phyloP scores from a whole-genome alignment of 2,797 vertebrate species.

The Etheostoma perlongum region DNA sequence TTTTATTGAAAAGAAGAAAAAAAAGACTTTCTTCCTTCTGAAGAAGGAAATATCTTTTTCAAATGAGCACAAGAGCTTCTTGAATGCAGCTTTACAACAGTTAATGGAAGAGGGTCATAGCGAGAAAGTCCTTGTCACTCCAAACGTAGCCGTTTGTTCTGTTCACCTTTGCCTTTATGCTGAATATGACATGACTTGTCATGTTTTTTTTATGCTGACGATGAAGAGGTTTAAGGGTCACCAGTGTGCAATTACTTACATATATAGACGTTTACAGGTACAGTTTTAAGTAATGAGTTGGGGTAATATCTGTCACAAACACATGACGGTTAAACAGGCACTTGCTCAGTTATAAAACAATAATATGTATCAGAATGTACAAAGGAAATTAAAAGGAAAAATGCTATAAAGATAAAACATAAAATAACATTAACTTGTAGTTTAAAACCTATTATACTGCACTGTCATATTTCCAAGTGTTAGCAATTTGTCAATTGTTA shows the following conservation, averaged over 20 bases:
- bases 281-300: constrained; percentile 26
- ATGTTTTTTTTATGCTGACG: constrained; percentile 14
- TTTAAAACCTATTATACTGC: constrained; percentile 41
- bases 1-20: constrained; percentile 70
- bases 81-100: constrained; percentile 50
- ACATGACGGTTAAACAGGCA: constrained; percentile 29
- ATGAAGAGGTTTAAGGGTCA: constrained; percentile 27
- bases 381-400: constrained; percentile 53
- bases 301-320: constrained; percentile 31
- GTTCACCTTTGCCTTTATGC: constrained; percentile 13
- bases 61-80: constrained; percentile 52
- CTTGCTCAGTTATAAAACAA: constrained; percentile 39
- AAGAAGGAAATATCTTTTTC: constrained; percentile 51
- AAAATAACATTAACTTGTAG: constrained; percentile 49
- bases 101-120: constrained; percentile 31
- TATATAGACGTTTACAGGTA: too few species aligned
- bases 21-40: constrained; percentile 34
- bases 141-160: constrained; percentile 12
- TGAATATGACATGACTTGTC: constrained; percentile 16
- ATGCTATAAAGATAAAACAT: constrained; percentile 43
- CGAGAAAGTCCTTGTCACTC: constrained; percentile 19
- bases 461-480: constrained; percentile 60
- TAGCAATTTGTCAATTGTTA: constrained; percentile 36
- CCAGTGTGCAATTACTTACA: constrained; percentile 32
- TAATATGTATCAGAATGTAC: constrained; percentile 38